Percentiles rank a stretch among this genome's conserved stretches.
phyloP scores from a whole-genome alignment of 2,113 vertebrate species.

The Microtus ochrogaster region DNA sequence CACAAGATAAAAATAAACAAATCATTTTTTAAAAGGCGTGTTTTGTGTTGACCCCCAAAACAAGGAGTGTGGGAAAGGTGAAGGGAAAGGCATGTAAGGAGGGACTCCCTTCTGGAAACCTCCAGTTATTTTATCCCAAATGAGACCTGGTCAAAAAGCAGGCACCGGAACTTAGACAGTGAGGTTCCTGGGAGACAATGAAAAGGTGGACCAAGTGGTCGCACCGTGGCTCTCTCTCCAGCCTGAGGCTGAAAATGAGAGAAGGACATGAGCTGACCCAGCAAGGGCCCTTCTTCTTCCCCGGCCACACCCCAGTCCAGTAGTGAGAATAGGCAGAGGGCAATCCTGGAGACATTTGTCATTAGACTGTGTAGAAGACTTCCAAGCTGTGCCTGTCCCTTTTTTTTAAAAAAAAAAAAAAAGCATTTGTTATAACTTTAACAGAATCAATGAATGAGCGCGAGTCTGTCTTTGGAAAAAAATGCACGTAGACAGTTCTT shows the following conservation, averaged over 20 bases:
- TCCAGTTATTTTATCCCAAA: not conserved
- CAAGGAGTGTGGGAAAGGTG: not conserved
- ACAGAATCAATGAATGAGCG: conserved; percentile 17
- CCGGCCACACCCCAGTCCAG: not conserved
- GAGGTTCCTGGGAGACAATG: not conserved
- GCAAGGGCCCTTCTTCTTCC: not conserved
- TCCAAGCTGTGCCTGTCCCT: not conserved
- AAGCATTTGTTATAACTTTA: conserved; percentile 56
- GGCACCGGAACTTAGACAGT: not conserved
- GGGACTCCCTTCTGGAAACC: not conserved
- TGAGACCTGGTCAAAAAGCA: not conserved
- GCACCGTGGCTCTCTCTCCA: not conserved
- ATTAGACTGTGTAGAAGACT: not conserved
- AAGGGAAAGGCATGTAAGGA: not conserved
- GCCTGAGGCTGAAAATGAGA: not conserved
- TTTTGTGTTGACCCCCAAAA: not conserved
- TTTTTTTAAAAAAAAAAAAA: too few relatives aligned
- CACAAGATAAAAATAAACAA: not conserved
- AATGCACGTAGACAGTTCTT: not conserved
- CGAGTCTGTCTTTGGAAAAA: conserved; percentile 54
- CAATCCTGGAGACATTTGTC: not conserved
- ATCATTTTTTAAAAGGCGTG: not conserved
- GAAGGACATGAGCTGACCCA: not conserved
- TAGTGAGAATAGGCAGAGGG: not conserved
- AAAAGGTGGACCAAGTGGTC: not conserved